Conservation (phyloP, 2,888 invertebrate genomes). For the Xanthia togata region DNA sequence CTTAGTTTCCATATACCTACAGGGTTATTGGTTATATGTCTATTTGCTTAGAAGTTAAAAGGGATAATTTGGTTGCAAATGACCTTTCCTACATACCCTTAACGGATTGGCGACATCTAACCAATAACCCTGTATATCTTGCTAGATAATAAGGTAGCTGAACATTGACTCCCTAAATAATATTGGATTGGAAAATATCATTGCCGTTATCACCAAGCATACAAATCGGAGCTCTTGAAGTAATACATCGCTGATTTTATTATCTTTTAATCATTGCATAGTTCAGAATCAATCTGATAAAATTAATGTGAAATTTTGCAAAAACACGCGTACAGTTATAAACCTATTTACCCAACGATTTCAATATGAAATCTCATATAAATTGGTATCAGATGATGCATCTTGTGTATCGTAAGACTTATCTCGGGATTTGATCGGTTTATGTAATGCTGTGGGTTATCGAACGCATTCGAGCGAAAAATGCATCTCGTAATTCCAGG, state of each 20-base stretch:
- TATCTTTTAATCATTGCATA: conserved; percentile 31
- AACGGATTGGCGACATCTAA: no score
- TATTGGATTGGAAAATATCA: neutral
- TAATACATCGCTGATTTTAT: conserved; percentile 18
- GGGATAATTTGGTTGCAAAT: no score
- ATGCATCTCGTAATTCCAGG: conserved; percentile 65
- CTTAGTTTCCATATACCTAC: neutral
- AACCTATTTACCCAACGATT: conserved; percentile 62
- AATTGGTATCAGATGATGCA: conserved; percentile 64
- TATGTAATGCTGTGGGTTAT: conserved; percentile 62
- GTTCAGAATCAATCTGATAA: conserved; percentile 51
- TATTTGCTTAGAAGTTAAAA: no score
- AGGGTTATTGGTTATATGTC: no score
- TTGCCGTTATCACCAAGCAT: neutral
- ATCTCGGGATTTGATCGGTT: conserved; percentile 62
- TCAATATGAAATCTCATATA: conserved; percentile 62
- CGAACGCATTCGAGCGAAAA: conserved; percentile 66
- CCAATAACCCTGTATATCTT: no score
- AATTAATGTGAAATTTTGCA: conserved; percentile 56
- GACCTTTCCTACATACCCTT: no score
- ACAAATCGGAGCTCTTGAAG: neutral
- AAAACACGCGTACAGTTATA: conserved; percentile 48
- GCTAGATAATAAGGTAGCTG: no score
- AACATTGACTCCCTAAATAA: no score
- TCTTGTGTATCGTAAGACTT: conserved; percentile 60